Evolutionary conservation across 2,797 vertebrate species (phyloP), one percentile per base, ranked within the genome.

Genomic region (Sebastes hubbsi): DNA sequence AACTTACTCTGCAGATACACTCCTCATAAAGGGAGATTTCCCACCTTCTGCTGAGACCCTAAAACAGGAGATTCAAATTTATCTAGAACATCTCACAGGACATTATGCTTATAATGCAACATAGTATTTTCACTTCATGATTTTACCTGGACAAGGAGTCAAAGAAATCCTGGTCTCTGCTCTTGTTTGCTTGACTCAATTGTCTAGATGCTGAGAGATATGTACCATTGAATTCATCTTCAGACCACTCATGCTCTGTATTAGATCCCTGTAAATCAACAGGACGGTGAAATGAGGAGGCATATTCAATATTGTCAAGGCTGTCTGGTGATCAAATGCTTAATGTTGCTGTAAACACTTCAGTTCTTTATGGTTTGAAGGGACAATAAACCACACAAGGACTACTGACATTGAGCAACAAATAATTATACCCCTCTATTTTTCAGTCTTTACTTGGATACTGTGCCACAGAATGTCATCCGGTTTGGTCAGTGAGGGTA

Each of bases 1-100:
- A 73, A 89, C 95, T 92, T 92, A 96, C 96, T 96, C 96, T 80
- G 93, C 88, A 85, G 91, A 90, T 55, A 94, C 64, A 69, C 77
- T 90, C 77, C 68, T 92, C 90, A 94, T 91, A 34, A 72, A 62
- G 4, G 93, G 89, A 32, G 94, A 95, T 80, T 90, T 95, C 68
- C 85, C 64, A 1, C 79, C 77, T 10, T 90, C 91, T 84, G 85
- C 77, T 54, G 91, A 93, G 56, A 88, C 20, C 78, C 96, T 96
- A 72, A 24, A 88, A 81, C 55, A 82, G 2, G 12, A 80, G 14
- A 77, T 1, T 59, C 24, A 12, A n/a, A 22, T 52, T n/a, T 0
- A 75, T 81, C 59, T 22, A 75, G 5, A 69, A 42, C 2, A 70
- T 72, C 16, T 36, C 27, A 36, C 25, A 70, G 8, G 67, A 75